These are phyloP conservation scores for Caenorhabditis elegans DNA, from an alignment of 1,140 invertebrate species.

Conservation along the genomic window WBcel235 BX284606.5:5151501-5152000, in stretches of 20 bases:
- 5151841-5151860: slow-evolving; percentile 36
- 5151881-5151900: slow-evolving; percentile 33
- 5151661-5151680: background rate
- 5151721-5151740: background rate
- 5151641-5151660: background rate
- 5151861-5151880: slow-evolving; percentile 13
- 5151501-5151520: too few relatives aligned
- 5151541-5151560: background rate
- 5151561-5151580: slow-evolving; percentile 6
- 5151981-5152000: too few relatives aligned
- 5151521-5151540: too few relatives aligned
- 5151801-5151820: slow-evolving; percentile 1
- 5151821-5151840: slow-evolving; percentile 43
- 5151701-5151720: too few relatives aligned
- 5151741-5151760: slow-evolving; percentile 7
- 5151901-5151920: slow-evolving; percentile 33
- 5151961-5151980: slow-evolving; percentile 8
- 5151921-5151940: slow-evolving; percentile 29
- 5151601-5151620: slow-evolving; percentile 5
- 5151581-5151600: background rate
- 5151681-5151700: too few relatives aligned
- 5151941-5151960: slow-evolving; percentile 26
- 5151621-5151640: background rate
- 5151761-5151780: background rate
- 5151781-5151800: background rate